A percentile compares a stretch with the other conserved stretches of the same genome.
These are phyloP conservation scores for Protomyctophum bolini DNA, from an alignment of 2,113 vertebrate species.

Conservation along the genomic window DNA sequence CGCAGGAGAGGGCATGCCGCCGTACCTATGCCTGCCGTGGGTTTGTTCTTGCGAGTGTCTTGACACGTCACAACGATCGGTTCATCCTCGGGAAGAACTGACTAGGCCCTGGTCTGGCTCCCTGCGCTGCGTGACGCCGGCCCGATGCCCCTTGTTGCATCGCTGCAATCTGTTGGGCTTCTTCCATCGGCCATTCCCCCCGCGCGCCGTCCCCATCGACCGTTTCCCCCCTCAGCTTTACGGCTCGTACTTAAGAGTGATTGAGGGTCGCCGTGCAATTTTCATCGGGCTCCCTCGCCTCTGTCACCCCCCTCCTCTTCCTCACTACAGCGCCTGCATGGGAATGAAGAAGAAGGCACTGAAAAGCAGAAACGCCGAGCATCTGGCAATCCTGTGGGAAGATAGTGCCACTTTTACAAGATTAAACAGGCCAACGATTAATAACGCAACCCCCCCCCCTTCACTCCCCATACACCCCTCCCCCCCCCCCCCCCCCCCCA, in stretches of 20 bases:
- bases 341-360: constrained; percentile 2
- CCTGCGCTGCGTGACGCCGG: too few species aligned
- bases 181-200: neutral
- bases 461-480: too few species aligned
- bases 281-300: neutral
- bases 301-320: neutral
- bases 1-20: too few species aligned
- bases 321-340: neutral
- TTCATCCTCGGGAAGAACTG: too few species aligned
- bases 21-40: too few species aligned
- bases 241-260: constrained; percentile 1
- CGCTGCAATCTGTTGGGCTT: neutral
- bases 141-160: too few species aligned
- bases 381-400: constrained; percentile 24
- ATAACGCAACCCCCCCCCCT: constrained; percentile 17
- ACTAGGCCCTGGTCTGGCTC: too few species aligned
- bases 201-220: neutral
- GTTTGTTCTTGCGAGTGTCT: too few species aligned
- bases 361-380: neutral
- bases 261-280: neutral
- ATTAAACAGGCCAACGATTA: constrained; percentile 43
- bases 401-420: constrained; percentile 25
- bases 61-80: too few species aligned
- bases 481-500: too few species aligned
- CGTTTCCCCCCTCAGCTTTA: neutral